A percentile compares a stretch with the other conserved stretches of the same genome.
phyloP scores from a whole-genome alignment of 2,888 invertebrate species.

The Tiliacea aurago region DNA sequence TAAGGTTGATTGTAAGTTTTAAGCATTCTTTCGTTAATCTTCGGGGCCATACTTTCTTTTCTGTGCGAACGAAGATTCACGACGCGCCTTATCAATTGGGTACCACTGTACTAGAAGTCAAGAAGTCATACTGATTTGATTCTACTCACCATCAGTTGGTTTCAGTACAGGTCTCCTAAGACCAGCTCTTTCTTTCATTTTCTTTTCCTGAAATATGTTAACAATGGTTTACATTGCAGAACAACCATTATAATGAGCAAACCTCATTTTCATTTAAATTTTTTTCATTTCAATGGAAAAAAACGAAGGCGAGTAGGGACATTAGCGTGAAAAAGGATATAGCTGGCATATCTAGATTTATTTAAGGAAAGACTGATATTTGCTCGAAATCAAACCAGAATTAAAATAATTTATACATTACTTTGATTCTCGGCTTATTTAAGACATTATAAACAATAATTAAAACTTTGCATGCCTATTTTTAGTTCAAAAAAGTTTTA shows the following conservation, averaged over 20 bases:
- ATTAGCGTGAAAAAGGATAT: neutral
- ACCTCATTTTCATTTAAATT: neutral
- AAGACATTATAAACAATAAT: neutral
- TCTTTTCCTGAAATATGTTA: constrained; percentile 41
- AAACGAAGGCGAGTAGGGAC: neutral
- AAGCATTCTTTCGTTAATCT: no score
- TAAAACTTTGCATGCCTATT: no score
- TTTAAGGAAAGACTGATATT: neutral
- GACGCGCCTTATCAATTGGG: no score
- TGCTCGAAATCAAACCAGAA: neutral
- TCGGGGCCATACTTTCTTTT: no score
- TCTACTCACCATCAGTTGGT: constrained; percentile 20
- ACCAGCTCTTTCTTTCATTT: constrained; percentile 29
- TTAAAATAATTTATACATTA: neutral
- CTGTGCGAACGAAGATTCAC: no score
- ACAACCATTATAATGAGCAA: neutral
- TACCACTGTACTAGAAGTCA: no score
- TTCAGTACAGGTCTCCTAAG: neutral
- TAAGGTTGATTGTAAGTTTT: no score
- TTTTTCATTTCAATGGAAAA: no score
- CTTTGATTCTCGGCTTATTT: neutral
- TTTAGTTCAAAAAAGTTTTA: no score
- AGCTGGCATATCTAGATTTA: no score
- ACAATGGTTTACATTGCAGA: neutral
- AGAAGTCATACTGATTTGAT: neutral